Evolutionary conservation across 2,113 vertebrate species (phyloP).

Genomic region (Chaetodon auriga): DNA sequence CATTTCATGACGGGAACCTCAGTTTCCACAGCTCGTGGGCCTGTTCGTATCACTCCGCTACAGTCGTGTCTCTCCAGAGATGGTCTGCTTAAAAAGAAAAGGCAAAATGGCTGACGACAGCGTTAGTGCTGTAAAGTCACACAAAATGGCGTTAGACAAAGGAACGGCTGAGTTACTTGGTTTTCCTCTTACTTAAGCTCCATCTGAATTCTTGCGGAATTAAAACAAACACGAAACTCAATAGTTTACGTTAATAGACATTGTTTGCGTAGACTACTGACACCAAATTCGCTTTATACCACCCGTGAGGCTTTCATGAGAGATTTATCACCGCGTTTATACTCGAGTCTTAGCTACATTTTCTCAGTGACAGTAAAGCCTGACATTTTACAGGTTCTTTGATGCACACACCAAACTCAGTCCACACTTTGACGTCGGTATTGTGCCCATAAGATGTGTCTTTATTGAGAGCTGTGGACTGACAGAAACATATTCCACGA

Average conservation of each 20-base stretch:
- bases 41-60: accelerated
- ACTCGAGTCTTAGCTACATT: background rate
- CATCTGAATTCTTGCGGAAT: background rate
- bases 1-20: background rate
- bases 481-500: conserved; percentile 65
- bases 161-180: conserved; percentile 24
- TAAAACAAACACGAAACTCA: too few species aligned
- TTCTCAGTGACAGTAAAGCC: background rate
- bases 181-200: conserved; percentile 6
- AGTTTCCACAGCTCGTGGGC: conserved; percentile 35
- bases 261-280: background rate
- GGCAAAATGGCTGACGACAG: conserved; percentile 84
- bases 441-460: conserved; percentile 54
- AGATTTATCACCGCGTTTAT: background rate
- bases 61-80: conserved; percentile 3
- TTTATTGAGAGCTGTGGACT: conserved; percentile 67
- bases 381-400: conserved; percentile 5
- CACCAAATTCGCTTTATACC: background rate
- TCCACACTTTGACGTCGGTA: conserved; percentile 62
- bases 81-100: conserved; percentile 47
- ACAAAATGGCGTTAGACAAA: conserved; percentile 86
- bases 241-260: background rate
- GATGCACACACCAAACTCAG: conserved; percentile 41
- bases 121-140: conserved; percentile 49
- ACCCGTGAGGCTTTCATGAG: background rate